Conservation (phyloP, 1,140 invertebrate genomes). For the Wasmannia auropunctata region DNA sequence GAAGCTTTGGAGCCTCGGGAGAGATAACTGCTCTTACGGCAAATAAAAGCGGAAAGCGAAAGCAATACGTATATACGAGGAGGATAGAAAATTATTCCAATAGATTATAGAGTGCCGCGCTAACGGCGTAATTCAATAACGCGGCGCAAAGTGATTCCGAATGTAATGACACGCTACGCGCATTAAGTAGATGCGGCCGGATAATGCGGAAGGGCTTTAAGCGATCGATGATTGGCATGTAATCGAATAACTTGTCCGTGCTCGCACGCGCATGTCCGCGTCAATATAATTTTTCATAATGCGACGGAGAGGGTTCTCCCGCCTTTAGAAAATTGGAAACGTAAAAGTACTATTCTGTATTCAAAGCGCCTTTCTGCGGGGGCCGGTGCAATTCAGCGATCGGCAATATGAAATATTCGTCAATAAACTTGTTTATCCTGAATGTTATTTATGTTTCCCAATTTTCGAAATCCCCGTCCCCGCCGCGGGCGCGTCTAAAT, state of each 20-base stretch:
- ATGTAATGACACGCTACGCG: slow-evolving; percentile 65
- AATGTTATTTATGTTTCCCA: slow-evolving; percentile 25
- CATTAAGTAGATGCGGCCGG: slow-evolving; percentile 65
- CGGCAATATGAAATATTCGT: slow-evolving; percentile 15
- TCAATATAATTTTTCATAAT: slow-evolving; percentile 61
- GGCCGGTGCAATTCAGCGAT: neutral
- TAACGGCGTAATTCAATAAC: slow-evolving; percentile 67
- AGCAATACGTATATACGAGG: slow-evolving; percentile 31
- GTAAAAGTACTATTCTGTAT: neutral
- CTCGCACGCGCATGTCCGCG: slow-evolving; percentile 1
- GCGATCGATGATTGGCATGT: slow-evolving; percentile 62
- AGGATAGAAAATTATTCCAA: slow-evolving; percentile 69
- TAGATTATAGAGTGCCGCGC: slow-evolving; percentile 60
- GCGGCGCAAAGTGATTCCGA: slow-evolving; percentile 67
- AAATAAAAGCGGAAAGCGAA: slow-evolving; percentile 4
- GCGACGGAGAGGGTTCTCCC: neutral
- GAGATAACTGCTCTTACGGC: neutral
- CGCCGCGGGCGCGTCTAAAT: slow-evolving; percentile 29
- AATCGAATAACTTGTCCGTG: slow-evolving; percentile 58
- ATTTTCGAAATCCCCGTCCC: slow-evolving; percentile 30
- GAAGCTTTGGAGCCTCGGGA: neutral
- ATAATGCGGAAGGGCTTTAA: slow-evolving; percentile 67
- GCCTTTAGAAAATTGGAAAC: slow-evolving; percentile 45
- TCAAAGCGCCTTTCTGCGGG: neutral
- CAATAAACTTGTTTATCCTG: slow-evolving; percentile 33